Conservation (phyloP, 2,888 invertebrate genomes). For the Carcina quercana region DNA sequence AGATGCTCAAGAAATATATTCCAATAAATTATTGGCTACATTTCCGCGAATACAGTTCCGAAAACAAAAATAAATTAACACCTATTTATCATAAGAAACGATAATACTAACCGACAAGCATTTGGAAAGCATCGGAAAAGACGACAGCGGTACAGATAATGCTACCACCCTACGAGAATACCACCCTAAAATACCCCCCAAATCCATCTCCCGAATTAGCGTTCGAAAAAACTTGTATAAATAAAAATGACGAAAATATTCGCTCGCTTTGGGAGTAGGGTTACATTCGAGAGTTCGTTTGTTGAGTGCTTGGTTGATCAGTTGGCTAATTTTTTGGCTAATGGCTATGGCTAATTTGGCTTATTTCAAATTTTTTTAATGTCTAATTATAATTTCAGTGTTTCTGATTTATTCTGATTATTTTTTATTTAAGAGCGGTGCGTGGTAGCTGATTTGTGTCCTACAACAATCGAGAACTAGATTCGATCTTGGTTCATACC, state of each 20-base stretch:
- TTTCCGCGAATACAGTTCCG: too few species aligned
- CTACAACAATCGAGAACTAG: too few species aligned
- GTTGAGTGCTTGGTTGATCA: too few species aligned
- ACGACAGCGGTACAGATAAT: constrained; percentile 25
- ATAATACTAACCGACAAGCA: constrained; percentile 23
- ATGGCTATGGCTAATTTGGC: too few species aligned
- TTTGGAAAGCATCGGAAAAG: constrained; percentile 23
- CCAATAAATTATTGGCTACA: not conserved
- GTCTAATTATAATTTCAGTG: too few species aligned
- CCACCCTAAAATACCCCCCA: constrained; percentile 24
- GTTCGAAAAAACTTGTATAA: constrained; percentile 45
- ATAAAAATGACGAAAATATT: constrained; percentile 37
- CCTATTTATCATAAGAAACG: constrained; percentile 11
- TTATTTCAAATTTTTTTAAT: too few species aligned
- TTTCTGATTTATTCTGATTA: too few species aligned
- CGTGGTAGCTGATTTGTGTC: too few species aligned
- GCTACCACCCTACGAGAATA: constrained; percentile 2
- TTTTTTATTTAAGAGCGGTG: too few species aligned
- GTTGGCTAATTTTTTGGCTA: too few species aligned
- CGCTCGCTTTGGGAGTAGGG: constrained; percentile 1
- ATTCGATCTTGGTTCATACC: too few species aligned
- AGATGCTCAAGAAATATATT: not conserved
- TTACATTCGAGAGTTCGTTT: not conserved
- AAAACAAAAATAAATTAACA: constrained; percentile 5
- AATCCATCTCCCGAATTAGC: constrained; percentile 61